These are phyloP conservation scores for Erpornis zantholeuca DNA, from an alignment of 2,113 vertebrate species.

Conservation along the genomic window DNA sequence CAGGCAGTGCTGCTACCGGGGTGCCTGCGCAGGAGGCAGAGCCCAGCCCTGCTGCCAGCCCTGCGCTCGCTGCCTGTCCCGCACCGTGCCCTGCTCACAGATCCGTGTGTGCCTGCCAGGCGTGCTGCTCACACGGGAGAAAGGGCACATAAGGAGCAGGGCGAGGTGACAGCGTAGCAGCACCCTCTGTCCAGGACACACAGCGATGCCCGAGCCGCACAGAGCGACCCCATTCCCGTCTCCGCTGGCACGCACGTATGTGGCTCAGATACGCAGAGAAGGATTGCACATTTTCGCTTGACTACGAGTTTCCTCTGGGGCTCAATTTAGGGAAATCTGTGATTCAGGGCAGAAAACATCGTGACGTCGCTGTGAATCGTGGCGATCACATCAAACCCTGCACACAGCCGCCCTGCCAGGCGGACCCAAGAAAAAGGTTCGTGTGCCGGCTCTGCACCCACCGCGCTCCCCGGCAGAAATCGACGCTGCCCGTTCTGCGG, in stretches of 20 bases:
- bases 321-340: not conserved
- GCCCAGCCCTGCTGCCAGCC: not conserved
- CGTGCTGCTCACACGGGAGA: rapidly evolving
- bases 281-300: not conserved
- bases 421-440: not conserved
- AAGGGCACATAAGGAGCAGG: not conserved
- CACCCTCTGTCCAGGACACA: rapidly evolving
- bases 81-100: not conserved
- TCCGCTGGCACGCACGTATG: rapidly evolving
- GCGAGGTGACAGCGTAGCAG: rapidly evolving
- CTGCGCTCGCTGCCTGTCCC: not conserved
- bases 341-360: constrained; percentile 34
- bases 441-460: rapidly evolving
- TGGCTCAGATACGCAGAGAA: rapidly evolving
- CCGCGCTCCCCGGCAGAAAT: rapidly evolving
- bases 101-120: rapidly evolving
- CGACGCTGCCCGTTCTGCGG: rapidly evolving
- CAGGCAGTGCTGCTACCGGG: rapidly evolving
- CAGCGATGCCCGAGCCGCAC: rapidly evolving
- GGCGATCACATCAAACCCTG: not conserved
- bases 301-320: not conserved
- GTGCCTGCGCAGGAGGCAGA: not conserved
- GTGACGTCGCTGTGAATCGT: not conserved
- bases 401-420: rapidly evolving
- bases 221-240: rapidly evolving